These are phyloP conservation scores for Nesogale talazaci DNA, from an alignment of 2,113 vertebrate genomes.

Conservation along the genomic window DNA sequence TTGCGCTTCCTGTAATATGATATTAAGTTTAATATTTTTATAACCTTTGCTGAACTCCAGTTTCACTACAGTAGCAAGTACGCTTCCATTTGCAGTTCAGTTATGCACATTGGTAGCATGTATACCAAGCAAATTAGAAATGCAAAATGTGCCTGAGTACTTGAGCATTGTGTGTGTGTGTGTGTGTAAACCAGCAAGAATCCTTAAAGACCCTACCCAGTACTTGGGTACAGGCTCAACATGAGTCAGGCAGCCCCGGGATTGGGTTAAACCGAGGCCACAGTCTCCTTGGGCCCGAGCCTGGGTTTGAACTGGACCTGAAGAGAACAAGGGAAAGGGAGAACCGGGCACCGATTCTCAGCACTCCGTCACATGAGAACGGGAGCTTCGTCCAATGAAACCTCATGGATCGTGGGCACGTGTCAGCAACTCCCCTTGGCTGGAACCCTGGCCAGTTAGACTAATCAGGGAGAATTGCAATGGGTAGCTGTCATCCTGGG, in stretches of 20 bases:
- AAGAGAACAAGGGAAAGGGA: too few species aligned
- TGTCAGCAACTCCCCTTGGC: conserved; percentile 50
- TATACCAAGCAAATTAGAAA: conserved; percentile 54
- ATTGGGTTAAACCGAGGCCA: too few species aligned
- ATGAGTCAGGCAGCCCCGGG: too few species aligned
- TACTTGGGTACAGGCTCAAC: too few species aligned
- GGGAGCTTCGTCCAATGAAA: conserved; percentile 48
- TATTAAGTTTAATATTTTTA: conserved; percentile 79
- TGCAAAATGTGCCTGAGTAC: too few species aligned
- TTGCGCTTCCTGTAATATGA: conserved; percentile 75
- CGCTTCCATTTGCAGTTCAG: conserved; percentile 43
- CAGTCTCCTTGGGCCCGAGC: too few species aligned
- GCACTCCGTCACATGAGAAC: conserved; percentile 14
- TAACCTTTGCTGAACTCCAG: conserved; percentile 75
- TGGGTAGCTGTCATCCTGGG: conserved; percentile 27
- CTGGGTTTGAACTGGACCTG: too few species aligned
- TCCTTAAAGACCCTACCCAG: too few species aligned
- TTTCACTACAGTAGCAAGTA: conserved; percentile 63
- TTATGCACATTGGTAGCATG: conserved; percentile 63
- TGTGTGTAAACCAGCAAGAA: too few species aligned
- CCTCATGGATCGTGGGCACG: not conserved
- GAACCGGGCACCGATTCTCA: not conserved
- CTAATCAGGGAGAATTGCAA: conserved; percentile 38
- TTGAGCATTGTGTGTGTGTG: too few species aligned
- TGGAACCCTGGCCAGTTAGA: conserved; percentile 52